These are phyloP conservation scores for Hormaphis cornu DNA, from an alignment of 1,140 invertebrate species.

Conservation along the genomic window DNA sequence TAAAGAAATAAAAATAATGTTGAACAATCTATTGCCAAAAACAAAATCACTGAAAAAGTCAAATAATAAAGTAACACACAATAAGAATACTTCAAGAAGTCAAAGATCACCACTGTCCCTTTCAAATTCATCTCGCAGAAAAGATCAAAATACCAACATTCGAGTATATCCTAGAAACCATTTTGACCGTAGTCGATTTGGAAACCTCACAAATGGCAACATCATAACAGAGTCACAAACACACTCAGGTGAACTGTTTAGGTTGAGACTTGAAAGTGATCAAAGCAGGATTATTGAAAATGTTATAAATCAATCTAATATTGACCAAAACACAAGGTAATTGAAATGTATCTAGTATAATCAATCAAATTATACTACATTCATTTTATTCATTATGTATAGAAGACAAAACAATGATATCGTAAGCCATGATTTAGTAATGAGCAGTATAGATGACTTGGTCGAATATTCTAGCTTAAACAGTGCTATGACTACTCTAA, in stretches of 20 bases:
- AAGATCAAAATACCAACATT: neutral
- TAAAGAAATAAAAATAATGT: neutral
- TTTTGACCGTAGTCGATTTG: neutral
- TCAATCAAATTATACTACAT: neutral
- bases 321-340: neutral
- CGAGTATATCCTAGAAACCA: neutral
- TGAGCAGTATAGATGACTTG: neutral
- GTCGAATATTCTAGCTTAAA: neutral
- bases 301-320: neutral
- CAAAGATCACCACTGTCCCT: neutral
- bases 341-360: too few species aligned
- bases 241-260: neutral
- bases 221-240: neutral
- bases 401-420: neutral
- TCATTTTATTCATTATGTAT: neutral
- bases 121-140: neutral
- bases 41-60: neutral
- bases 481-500: neutral
- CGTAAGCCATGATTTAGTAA: neutral
- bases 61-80: neutral
- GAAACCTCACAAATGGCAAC: neutral
- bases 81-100: neutral
- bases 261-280: neutral
- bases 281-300: neutral
- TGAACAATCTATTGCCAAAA: neutral